Evolutionary conservation across 2,113 vertebrate species (phyloP).

Genomic region (Meriones unguiculatus): DNA sequence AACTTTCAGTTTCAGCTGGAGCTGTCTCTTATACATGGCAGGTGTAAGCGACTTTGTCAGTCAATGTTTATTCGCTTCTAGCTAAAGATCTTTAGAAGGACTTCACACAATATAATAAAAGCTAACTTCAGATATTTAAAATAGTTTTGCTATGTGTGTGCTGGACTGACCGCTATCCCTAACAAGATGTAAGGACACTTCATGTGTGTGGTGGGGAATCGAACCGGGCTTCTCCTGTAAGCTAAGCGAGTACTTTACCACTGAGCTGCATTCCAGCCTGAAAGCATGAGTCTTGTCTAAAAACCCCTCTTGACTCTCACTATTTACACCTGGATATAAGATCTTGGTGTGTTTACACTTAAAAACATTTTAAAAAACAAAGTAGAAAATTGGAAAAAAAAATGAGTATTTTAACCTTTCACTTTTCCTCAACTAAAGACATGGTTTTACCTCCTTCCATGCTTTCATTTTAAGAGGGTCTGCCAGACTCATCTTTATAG

Average conservation of each 20-base stretch:
- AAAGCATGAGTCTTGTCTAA: not conserved
- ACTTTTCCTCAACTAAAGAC: conserved; percentile 19
- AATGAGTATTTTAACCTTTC: not conserved
- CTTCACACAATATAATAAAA: conserved; percentile 28
- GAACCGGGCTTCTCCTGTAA: not conserved
- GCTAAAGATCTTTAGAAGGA: conserved; percentile 41
- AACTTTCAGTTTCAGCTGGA: not conserved
- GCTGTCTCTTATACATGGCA: conserved; percentile 20
- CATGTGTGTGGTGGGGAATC: not conserved
- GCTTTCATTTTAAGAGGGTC: conserved; percentile 17
- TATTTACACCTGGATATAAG: not conserved
- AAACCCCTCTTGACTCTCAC: not conserved
- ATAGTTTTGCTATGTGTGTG: not conserved
- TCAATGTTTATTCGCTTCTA: conserved; percentile 38
- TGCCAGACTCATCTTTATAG: not conserved
- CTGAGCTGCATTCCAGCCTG: not conserved
- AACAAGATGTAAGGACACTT: not conserved
- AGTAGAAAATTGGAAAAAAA: conserved; percentile 23
- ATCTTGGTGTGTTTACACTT: not conserved
- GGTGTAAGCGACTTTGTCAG: not conserved
- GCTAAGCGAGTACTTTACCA: too few species aligned
- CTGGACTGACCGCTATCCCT: not conserved
- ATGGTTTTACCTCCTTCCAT: conserved; percentile 20
- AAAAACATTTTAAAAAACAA: conserved; percentile 23
- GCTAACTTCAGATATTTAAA: conserved; percentile 57